A percentile compares a stretch with the other conserved stretches of the same genome.
Conservation (phyloP, 2,797 vertebrate species). For the Hippoglossus hippoglossus region DNA sequence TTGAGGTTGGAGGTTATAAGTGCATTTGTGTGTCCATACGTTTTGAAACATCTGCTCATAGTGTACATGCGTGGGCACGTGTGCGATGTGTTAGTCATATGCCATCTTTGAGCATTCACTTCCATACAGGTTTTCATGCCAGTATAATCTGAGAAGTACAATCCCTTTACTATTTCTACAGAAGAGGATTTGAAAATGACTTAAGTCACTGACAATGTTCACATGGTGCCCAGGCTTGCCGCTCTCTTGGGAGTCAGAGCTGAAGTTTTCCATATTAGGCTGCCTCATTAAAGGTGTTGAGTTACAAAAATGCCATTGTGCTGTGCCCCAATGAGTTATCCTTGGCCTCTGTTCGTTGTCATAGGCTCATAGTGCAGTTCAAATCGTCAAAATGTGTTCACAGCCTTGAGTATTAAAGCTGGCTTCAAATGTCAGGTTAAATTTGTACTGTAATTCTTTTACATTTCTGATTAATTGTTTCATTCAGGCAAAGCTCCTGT, state of each 20-base stretch:
- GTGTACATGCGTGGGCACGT: background rate
- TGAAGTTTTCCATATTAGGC: constrained; percentile 40
- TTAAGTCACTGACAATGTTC: constrained; percentile 15
- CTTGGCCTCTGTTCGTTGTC: constrained; percentile 10
- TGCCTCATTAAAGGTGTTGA: constrained; percentile 35
- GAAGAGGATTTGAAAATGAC: constrained; percentile 11
- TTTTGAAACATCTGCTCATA: background rate
- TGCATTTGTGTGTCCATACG: background rate
- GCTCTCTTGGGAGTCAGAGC: constrained; percentile 9
- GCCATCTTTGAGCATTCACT: constrained; percentile 8
- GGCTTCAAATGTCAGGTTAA: background rate
- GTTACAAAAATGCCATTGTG: constrained; percentile 52
- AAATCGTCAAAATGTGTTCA: background rate
- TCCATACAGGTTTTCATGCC: constrained; percentile 14
- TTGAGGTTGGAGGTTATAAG: background rate
- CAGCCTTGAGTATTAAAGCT: background rate
- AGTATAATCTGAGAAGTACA: constrained; percentile 16
- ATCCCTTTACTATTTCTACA: background rate
- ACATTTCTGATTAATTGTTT: background rate
- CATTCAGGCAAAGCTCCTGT: background rate
- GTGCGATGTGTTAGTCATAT: constrained; percentile 15
- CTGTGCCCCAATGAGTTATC: constrained; percentile 48
- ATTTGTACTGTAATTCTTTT: background rate
- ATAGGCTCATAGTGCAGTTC: background rate
- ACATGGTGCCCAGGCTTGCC: background rate